These are phyloP conservation scores for Glaucidium brasilianum DNA, from an alignment of 2,113 vertebrate genomes.

Conservation along the genomic window DNA sequence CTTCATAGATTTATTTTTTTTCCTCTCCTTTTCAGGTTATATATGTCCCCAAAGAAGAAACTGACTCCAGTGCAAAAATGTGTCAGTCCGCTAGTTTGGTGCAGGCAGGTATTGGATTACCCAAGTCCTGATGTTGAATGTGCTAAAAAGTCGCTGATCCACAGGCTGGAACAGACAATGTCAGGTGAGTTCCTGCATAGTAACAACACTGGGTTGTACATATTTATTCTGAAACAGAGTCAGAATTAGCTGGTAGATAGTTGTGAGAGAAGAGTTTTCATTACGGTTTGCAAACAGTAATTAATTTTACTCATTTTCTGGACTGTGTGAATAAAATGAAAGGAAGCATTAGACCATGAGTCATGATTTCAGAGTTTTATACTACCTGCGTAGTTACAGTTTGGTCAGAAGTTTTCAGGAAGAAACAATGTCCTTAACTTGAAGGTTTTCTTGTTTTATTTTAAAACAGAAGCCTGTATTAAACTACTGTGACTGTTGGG, in stretches of 20 bases:
- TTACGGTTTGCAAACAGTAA: neutral
- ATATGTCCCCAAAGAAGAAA: constrained; percentile 89
- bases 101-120: constrained; percentile 93
- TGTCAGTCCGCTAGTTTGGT: constrained; percentile 94
- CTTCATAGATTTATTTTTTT: neutral
- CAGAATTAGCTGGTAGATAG: neutral
- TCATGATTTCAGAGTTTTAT: neutral
- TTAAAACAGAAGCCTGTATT: neutral
- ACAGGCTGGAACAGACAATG: constrained; percentile 96
- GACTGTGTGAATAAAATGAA: neutral
- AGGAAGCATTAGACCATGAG: neutral
- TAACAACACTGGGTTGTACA: neutral
- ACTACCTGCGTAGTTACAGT: neutral
- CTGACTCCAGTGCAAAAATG: constrained; percentile 87
- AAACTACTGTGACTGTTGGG: neutral
- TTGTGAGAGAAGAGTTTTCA: neutral
- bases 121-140: constrained; percentile 96
- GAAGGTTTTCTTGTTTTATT: neutral
- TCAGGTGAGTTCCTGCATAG: constrained; percentile 80
- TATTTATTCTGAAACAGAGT: neutral
- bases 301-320: neutral
- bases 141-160: constrained; percentile 95
- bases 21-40: constrained; percentile 80
- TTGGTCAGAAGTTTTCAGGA: neutral
- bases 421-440: neutral